phyloP scores from a whole-genome alignment of 2,797 vertebrate genomes.

The Notolepis coatsorum region DNA sequence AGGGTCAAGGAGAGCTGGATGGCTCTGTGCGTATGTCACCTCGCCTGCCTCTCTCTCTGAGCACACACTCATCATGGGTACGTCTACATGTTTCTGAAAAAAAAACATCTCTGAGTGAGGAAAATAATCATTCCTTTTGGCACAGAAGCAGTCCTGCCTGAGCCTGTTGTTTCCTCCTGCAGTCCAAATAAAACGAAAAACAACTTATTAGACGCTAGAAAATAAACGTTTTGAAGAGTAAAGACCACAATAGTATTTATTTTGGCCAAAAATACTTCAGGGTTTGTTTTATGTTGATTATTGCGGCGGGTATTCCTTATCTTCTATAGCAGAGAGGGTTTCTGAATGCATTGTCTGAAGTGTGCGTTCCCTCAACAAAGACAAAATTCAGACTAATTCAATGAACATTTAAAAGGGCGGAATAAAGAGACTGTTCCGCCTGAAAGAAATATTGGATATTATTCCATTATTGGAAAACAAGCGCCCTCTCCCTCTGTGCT shows the following conservation, averaged over 20 bases:
- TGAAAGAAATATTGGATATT: neutral
- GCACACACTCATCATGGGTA: no score
- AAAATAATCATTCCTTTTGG: no score
- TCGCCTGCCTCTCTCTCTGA: no score
- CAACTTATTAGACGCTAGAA: slow-evolving; percentile 14
- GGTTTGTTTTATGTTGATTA: slow-evolving; percentile 32
- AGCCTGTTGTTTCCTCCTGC: no score
- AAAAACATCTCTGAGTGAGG: no score
- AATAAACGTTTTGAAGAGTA: slow-evolving; percentile 5
- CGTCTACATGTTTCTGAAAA: no score
- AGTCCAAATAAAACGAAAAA: no score
- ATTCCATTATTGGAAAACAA: slow-evolving; percentile 30
- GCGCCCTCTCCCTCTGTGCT: slow-evolving; percentile 9
- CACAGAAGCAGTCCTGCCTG: no score
- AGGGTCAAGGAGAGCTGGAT: slow-evolving; percentile 49
- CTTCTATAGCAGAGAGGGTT: slow-evolving; percentile 5
- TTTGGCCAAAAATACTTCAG: slow-evolving; percentile 9
- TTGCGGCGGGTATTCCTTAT: slow-evolving; percentile 33
- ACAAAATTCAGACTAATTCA: slow-evolving; percentile 27
- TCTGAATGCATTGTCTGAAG: slow-evolving; percentile 21
- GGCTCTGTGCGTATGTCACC: slow-evolving; percentile 23
- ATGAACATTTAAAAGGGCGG: slow-evolving; percentile 31
- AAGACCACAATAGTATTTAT: slow-evolving; percentile 19
- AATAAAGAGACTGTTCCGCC: slow-evolving; percentile 1
- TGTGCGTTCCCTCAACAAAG: slow-evolving; percentile 14